These are phyloP conservation scores for Danaus plexippus DNA, from an alignment of 1,140 invertebrate genomes.

Conservation along the genomic window DNA sequence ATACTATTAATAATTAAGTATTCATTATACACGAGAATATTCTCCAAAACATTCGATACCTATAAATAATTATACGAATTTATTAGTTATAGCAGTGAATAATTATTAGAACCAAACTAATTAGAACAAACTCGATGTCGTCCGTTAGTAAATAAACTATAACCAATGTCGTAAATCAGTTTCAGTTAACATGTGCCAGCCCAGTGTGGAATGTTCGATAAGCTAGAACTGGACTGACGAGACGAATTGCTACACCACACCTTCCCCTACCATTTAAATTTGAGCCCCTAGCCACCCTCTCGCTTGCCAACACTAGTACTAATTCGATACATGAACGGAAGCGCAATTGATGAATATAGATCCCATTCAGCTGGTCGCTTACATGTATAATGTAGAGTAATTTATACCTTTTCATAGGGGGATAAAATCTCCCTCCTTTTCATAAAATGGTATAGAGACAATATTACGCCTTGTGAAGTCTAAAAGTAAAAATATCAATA, in stretches of 20 bases:
- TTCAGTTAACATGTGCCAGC: conserved; percentile 46
- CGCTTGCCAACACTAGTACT: conserved; percentile 16
- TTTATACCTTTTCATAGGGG: conserved; percentile 19
- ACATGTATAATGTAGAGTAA: conserved; percentile 19
- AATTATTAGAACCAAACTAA: background rate
- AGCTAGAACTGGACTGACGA: conserved; percentile 42
- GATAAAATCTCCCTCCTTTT: conserved; percentile 10
- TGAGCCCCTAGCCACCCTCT: conserved; percentile 21
- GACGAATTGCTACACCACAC: conserved; percentile 41
- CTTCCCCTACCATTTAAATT: conserved; percentile 25
- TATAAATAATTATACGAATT: conserved; percentile 4
- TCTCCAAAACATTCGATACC: background rate
- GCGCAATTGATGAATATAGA: conserved; percentile 15
- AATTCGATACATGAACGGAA: conserved; percentile 22
- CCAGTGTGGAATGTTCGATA: conserved; percentile 48
- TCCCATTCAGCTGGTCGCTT: conserved; percentile 17
- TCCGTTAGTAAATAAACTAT: conserved; percentile 41
- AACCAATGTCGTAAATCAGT: conserved; percentile 51
- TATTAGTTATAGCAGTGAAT: background rate
- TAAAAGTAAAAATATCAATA: too few species aligned
- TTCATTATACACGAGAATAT: too few species aligned
- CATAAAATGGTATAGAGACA: background rate
- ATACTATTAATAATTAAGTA: too few species aligned
- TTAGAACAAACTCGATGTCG: background rate
- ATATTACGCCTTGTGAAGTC: too few species aligned